Evolutionary conservation across 2,888 invertebrate species (phyloP).

Genomic region (Limenitis camilla): DNA sequence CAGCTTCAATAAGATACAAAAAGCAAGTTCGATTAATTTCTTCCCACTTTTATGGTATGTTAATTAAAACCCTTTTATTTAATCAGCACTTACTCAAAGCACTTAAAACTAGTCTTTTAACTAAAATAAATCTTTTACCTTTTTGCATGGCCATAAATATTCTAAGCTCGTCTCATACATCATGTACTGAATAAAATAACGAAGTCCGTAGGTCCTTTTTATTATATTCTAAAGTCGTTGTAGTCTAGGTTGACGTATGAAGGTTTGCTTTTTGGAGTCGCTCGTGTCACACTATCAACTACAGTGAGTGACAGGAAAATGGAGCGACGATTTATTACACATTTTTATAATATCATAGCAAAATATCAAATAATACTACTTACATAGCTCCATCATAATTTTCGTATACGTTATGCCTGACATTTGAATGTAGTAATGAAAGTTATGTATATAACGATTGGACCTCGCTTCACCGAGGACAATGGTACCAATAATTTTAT

Average conservation of each 20-base stretch:
- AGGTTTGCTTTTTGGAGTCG: too few relatives aligned
- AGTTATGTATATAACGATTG: too few relatives aligned
- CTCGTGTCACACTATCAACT: neutral
- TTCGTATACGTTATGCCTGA: too few relatives aligned
- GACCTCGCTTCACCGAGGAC: too few relatives aligned
- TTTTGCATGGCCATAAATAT: neutral
- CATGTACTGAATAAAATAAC: slow-evolving; percentile 3
- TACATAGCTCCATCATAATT: neutral
- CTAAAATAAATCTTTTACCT: neutral
- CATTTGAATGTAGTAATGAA: too few relatives aligned
- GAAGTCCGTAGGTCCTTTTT: neutral
- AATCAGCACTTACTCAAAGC: neutral
- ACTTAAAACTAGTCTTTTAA: neutral
- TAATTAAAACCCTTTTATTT: neutral
- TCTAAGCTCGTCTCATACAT: neutral
- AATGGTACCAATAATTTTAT: too few relatives aligned
- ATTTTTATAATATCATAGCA: neutral
- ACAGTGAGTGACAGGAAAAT: neutral
- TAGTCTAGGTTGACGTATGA: neutral
- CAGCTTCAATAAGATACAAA: too few relatives aligned
- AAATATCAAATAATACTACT: neutral
- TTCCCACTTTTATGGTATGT: neutral
- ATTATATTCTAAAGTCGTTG: neutral
- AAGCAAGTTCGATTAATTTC: too few relatives aligned
- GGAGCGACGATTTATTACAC: neutral